Percentiles rank a stretch among this genome's conserved stretches.
Conservation (phyloP, 2,797 vertebrate species). For the Poliocrania exsul region DNA sequence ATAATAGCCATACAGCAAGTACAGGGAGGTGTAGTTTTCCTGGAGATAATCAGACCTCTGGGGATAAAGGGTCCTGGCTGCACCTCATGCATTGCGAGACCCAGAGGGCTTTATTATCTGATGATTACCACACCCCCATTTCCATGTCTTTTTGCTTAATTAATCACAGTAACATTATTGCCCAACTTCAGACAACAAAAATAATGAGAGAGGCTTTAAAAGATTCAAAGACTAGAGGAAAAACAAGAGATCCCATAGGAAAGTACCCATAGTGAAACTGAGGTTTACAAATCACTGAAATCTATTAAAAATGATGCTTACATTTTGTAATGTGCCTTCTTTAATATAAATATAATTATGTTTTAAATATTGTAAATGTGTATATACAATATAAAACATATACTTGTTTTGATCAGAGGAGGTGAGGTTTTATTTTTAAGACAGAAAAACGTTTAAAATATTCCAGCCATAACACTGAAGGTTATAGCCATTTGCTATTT, state of each 20-base stretch:
- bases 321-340: constrained; percentile 68
- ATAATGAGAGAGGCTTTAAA: constrained; percentile 81
- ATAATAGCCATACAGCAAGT: constrained; percentile 70
- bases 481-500: not conserved
- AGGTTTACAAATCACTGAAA: constrained; percentile 72
- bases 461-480: not conserved
- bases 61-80: constrained; percentile 72
- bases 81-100: constrained; percentile 69
- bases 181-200: constrained; percentile 83
- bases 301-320: constrained; percentile 70
- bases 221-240: constrained; percentile 79
- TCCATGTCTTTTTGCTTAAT: constrained; percentile 81
- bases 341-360: constrained; percentile 75
- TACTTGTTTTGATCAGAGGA: constrained; percentile 45
- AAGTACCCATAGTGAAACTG: constrained; percentile 65
- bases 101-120: constrained; percentile 81
- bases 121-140: constrained; percentile 77
- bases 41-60: constrained; percentile 79
- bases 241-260: constrained; percentile 78
- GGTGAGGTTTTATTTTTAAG: not conserved
- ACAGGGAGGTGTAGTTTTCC: constrained; percentile 73
- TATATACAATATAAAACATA: constrained; percentile 56
- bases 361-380: constrained; percentile 69
- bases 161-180: constrained; percentile 81
- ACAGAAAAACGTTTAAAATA: not conserved